Conservation (phyloP, 2,888 invertebrate species). For the Eristalinus sepulchralis region DNA sequence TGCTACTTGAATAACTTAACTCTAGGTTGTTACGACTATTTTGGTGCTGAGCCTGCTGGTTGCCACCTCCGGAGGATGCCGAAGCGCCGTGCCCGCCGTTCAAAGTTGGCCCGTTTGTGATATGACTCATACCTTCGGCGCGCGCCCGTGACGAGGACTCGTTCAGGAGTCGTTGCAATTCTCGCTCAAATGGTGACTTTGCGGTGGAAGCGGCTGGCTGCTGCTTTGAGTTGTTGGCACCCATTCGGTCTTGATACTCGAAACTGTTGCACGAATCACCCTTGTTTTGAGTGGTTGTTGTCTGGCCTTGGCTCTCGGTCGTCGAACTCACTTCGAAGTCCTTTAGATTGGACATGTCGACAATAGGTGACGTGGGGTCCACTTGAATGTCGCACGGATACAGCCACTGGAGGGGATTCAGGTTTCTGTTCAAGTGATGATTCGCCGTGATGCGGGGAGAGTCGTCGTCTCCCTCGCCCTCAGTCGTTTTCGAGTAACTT, state of each 20-base stretch:
- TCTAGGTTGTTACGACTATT: conserved; percentile 78
- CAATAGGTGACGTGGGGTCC: conserved; percentile 79
- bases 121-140: conserved; percentile 73
- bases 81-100: conserved; percentile 73
- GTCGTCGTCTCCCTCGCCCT: conserved; percentile 83
- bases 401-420: conserved; percentile 83
- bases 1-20: conserved; percentile 78
- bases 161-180: conserved; percentile 89
- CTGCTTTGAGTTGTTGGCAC: conserved; percentile 72
- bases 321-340: conserved; percentile 81
- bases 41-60: conserved; percentile 51
- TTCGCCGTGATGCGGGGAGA: conserved; percentile 76
- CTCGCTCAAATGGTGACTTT: conserved; percentile 88
- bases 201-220: conserved; percentile 78
- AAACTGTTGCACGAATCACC: conserved; percentile 86
- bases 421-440: conserved; percentile 76
- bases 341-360: conserved; percentile 79
- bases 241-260: conserved; percentile 82
- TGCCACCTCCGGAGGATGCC: conserved; percentile 69
- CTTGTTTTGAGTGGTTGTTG: conserved; percentile 84
- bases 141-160: conserved; percentile 81
- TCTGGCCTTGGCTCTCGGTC: conserved; percentile 82
- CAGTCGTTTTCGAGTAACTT: conserved; percentile 91
- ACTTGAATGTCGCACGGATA: conserved; percentile 85
- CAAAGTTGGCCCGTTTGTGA: conserved; percentile 67